Evolutionary conservation across 2,888 invertebrate genomes (phyloP).

Genomic region (Baccha elongata): DNA sequence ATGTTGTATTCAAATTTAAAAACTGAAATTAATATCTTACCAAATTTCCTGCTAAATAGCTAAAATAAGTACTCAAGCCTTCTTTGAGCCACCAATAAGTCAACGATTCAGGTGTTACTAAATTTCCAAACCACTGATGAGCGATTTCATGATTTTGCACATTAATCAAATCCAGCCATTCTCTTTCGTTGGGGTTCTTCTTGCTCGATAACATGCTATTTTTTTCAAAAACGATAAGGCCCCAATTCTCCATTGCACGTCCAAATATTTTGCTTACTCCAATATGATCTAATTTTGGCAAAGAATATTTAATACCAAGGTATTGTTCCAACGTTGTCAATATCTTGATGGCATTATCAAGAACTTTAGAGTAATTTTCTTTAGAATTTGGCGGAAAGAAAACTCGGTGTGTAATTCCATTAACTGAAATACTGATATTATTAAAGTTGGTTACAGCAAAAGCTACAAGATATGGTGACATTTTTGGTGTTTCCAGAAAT

Average conservation of each 20-base stretch:
- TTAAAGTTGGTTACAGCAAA: conserved; percentile 88
- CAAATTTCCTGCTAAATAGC: conserved; percentile 78
- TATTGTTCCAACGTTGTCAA: conserved; percentile 84
- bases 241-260: conserved; percentile 98
- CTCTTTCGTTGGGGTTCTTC: conserved; percentile 81
- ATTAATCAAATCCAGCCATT: conserved; percentile 79
- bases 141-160: conserved; percentile 85
- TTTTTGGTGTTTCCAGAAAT: conserved; percentile 84
- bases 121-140: conserved; percentile 93
- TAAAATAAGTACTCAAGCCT: conserved; percentile 85
- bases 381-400: conserved; percentile 76
- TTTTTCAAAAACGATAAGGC: conserved; percentile 87
- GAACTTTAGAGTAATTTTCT: conserved; percentile 76
- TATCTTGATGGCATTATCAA: conserved; percentile 77
- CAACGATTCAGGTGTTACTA: conserved; percentile 89
- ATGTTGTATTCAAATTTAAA: neutral
- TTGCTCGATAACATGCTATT: conserved; percentile 13
- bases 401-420: conserved; percentile 80
- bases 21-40: conserved; percentile 72
- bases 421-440: conserved; percentile 78
- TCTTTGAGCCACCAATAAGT: conserved; percentile 89
- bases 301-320: conserved; percentile 88
- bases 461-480: conserved; percentile 93
- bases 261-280: conserved; percentile 92
- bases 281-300: conserved; percentile 93